Conservation (phyloP, 2,797 vertebrate genomes). For the Rhynchonycteris naso region DNA sequence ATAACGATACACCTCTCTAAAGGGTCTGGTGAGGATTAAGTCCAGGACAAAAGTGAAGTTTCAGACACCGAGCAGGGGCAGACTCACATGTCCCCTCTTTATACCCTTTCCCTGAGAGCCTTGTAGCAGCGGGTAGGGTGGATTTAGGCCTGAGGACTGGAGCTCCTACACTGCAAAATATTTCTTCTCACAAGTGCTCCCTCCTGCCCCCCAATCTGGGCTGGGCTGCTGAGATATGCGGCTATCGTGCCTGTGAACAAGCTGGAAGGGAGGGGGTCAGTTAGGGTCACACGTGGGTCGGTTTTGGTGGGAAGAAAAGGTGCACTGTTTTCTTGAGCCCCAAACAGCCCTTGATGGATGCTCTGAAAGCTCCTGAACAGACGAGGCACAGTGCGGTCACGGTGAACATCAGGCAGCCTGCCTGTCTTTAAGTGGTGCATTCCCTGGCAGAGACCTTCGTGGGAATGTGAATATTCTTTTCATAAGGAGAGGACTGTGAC, state of each 20-base stretch:
- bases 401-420: background rate
- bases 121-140: rapidly evolving
- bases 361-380: background rate
- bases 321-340: background rate
- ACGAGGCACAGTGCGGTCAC: background rate
- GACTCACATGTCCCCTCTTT: background rate
- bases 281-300: background rate
- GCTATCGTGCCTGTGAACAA: background rate
- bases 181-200: background rate
- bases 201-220: background rate
- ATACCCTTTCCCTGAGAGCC: background rate
- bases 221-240: background rate
- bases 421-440: background rate
- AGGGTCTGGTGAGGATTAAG: background rate
- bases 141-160: background rate
- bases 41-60: background rate
- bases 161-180: background rate
- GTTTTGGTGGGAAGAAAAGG: background rate
- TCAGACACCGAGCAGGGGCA: background rate
- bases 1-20: background rate
- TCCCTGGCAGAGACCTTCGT: background rate
- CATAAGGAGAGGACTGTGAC: background rate
- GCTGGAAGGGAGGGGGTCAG: background rate
- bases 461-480: background rate
- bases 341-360: background rate